A percentile compares a stretch with the other conserved stretches of the same genome.
phyloP scores from a whole-genome alignment of 2,888 invertebrate genomes.

The Lingula anatina region DNA sequence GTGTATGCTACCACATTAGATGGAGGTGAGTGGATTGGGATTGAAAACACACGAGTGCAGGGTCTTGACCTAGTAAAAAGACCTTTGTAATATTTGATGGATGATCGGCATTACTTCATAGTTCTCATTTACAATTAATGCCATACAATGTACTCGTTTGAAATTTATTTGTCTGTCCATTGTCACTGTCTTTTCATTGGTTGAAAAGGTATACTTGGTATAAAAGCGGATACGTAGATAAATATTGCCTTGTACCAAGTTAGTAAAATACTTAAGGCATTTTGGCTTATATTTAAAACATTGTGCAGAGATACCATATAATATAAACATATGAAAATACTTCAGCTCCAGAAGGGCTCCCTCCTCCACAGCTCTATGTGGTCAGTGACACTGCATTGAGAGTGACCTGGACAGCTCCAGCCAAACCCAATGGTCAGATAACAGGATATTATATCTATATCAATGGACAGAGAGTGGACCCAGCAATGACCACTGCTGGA shows the following conservation, averaged over 20 bases:
- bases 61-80: background rate
- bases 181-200: too few relatives aligned
- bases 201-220: too few relatives aligned
- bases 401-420: constrained; percentile 43
- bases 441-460: constrained; percentile 36
- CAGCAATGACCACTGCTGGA: constrained; percentile 30
- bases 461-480: constrained; percentile 28
- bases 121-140: too few relatives aligned
- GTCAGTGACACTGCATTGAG: constrained; percentile 40
- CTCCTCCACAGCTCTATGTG: constrained; percentile 29
- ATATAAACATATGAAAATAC: too few relatives aligned
- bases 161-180: too few relatives aligned
- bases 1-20: constrained; percentile 36
- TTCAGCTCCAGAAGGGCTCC: constrained; percentile 44
- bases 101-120: background rate
- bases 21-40: constrained; percentile 32
- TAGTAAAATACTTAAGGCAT: too few relatives aligned
- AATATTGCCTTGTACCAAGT: too few relatives aligned
- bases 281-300: too few relatives aligned
- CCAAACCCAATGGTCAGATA: constrained; percentile 40
- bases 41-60: background rate
- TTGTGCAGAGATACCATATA: too few relatives aligned
- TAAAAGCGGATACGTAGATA: too few relatives aligned
- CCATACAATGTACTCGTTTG: too few relatives aligned
- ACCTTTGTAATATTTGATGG: background rate